Evolutionary conservation across 2,113 vertebrate genomes (phyloP), one percentile per base, ranked within the genome.

Genomic region (Parus major): DNA sequence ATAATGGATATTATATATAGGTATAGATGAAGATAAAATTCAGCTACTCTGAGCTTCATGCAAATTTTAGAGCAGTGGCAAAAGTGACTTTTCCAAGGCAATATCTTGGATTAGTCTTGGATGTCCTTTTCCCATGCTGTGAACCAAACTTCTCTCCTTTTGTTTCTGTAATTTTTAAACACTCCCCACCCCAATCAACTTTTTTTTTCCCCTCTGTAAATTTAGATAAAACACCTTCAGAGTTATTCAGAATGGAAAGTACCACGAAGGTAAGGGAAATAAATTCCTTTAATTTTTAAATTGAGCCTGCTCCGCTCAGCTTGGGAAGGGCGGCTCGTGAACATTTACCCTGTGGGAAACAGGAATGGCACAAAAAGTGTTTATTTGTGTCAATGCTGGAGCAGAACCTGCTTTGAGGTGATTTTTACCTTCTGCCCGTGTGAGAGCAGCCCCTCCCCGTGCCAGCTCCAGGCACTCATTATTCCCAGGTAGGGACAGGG

Each of bases 291-390:
- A 12, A 49, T 35, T 29, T 29, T 66, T 63, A 15, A 59, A 35
- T 46, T 14, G 2, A 6, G 7, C 28, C 18, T 50, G 61, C 31
- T 41, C 15, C 5, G 6, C 33, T 77, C 27, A 8, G 31, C 5
- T 46, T 33, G 42, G 39, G 64, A 57, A 6, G 0, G 2, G 72
- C 44, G 20, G 11, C 28, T 22, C 1, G 8, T 2, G 52, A 36
- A 5, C 20, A 4, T 11, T 36, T 2, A 4, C 7, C 33, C 35
- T 19, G 64, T 36, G 21, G 15, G 29, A 63, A 53, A 52, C 3
- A 12, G 53, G 28, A 44, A 24, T 25, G 33, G 1, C 33, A 12
- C 33, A 5, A 23, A 24, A 50, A 18, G 12, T 4, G 14, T 42
- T 89, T 36, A 4, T 82, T 78, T 50, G 19, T 46, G 0, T 17